Conservation (phyloP, 2,797 vertebrate species). For the Denticeps clupeoides region DNA sequence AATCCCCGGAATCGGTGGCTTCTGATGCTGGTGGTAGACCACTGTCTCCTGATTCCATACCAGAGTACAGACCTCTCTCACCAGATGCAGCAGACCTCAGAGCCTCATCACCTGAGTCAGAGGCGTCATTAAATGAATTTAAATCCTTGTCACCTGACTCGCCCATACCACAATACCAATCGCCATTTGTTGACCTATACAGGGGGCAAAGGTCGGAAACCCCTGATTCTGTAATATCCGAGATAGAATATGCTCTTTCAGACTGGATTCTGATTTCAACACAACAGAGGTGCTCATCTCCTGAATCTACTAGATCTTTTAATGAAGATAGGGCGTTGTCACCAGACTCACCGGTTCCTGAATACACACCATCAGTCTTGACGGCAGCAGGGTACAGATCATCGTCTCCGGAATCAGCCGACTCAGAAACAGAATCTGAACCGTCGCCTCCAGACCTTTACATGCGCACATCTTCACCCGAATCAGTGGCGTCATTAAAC, state of each 20-base stretch:
- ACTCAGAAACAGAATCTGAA: no score
- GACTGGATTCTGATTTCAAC: background rate
- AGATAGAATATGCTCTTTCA: constrained; percentile 13
- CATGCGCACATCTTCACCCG: constrained; percentile 28
- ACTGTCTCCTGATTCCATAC: constrained; percentile 25
- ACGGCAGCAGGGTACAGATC: no score
- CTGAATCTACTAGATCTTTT: constrained; percentile 22
- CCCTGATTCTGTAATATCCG: constrained; percentile 20
- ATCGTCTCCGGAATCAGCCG: no score
- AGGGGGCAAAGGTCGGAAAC: no score
- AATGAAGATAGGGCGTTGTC: no score
- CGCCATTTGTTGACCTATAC: background rate
- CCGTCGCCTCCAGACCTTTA: no score
- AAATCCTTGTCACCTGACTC: constrained; percentile 36
- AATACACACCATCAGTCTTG: no score
- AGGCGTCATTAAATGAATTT: constrained; percentile 20
- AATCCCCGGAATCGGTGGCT: constrained; percentile 22
- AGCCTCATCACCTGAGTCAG: constrained; percentile 27
- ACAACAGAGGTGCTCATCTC: constrained; percentile 24
- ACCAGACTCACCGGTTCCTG: no score
- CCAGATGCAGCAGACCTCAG: constrained; percentile 18
- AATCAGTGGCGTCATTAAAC: constrained; percentile 21
- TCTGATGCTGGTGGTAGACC: constrained; percentile 16
- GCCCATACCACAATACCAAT: constrained; percentile 24
- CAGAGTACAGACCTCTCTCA: constrained; percentile 34